Percentiles rank a stretch among this genome's conserved stretches.
Evolutionary conservation across 1,140 invertebrate genomes (phyloP).

Genomic region (Formica exsecta): DNA sequence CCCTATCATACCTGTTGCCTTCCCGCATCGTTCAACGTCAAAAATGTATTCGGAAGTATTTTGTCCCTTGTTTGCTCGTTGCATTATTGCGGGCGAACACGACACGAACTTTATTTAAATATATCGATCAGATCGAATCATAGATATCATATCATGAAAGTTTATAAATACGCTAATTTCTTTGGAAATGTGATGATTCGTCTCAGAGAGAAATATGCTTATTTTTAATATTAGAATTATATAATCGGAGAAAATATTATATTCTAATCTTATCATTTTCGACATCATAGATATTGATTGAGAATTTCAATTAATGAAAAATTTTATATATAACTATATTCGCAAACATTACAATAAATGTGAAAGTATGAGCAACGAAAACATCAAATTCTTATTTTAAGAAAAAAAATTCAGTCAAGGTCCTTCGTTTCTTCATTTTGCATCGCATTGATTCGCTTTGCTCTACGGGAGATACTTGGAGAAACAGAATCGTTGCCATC

Average conservation of each 20-base stretch:
- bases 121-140: slow-evolving; percentile 20
- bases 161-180: neutral
- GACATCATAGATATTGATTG: neutral
- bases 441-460: slow-evolving; percentile 15
- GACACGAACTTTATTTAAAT: slow-evolving; percentile 41
- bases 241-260: neutral
- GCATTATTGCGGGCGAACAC: neutral
- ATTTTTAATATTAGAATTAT: neutral
- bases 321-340: slow-evolving; percentile 1
- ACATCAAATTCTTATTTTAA: neutral
- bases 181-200: neutral
- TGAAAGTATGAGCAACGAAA: neutral
- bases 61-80: slow-evolving; percentile 17
- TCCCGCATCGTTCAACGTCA: slow-evolving; percentile 36
- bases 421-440: neutral
- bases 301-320: neutral
- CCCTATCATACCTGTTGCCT: slow-evolving; percentile 46
- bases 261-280: neutral
- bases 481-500: neutral
- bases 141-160: neutral
- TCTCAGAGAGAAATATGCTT: neutral
- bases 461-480: neutral
- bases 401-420: slow-evolving; percentile 39
- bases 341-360: neutral
- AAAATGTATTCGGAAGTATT: slow-evolving; percentile 51